phyloP scores from a whole-genome alignment of 2,113 vertebrate genomes.

The Rhinopomastus cyanomelas region DNA sequence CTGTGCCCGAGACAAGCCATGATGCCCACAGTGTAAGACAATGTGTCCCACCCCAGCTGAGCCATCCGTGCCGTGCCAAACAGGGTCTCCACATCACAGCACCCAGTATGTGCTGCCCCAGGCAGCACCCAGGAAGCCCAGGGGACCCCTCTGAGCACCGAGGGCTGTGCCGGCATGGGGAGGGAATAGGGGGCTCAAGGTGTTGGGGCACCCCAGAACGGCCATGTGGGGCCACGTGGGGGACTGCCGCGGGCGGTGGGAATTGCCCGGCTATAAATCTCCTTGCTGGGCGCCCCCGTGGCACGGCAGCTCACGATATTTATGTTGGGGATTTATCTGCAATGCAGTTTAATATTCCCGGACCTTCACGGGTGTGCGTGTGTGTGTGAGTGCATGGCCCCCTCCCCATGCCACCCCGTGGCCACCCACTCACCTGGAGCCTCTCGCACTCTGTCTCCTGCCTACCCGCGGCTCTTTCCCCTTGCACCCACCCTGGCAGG shows the following conservation, averaged over 20 bases:
- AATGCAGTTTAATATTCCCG: conserved; percentile 72
- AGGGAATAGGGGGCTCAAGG: not conserved
- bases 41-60: not conserved
- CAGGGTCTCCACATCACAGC: not conserved
- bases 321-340: conserved; percentile 74
- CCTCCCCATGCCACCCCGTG: not conserved
- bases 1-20: not conserved
- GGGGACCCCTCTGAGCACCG: not conserved
- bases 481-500: not conserved
- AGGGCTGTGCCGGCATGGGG: rapidly evolving
- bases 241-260: not conserved
- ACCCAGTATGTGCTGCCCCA: not conserved
- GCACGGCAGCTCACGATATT: conserved; percentile 57
- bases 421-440: not conserved
- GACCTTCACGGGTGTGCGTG: not conserved
- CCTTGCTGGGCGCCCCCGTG: conserved; percentile 48
- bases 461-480: not conserved
- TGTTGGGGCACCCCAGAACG: not conserved
- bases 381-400: not conserved
- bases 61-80: not conserved
- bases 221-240: rapidly evolving
- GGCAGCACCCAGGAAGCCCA: not conserved
- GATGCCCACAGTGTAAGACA: not conserved
- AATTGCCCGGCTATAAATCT: conserved; percentile 64
- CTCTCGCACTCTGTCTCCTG: not conserved